These are phyloP conservation scores for Mastacembelus armatus DNA, from an alignment of 2,797 vertebrate genomes.

Conservation along the genomic window DNA sequence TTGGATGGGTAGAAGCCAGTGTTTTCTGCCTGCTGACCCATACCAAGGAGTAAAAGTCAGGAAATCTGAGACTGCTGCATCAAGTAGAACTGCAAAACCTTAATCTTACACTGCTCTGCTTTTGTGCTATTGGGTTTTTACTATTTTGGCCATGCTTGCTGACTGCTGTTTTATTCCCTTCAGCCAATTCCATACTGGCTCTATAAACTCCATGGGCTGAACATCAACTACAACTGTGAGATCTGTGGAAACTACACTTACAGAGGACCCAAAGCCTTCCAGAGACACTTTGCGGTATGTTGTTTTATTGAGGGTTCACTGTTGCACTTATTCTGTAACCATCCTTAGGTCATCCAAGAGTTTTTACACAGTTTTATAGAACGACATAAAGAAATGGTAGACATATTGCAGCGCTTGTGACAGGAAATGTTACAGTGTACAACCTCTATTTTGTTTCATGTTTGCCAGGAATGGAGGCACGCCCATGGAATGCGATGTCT, in stretches of 20 bases:
- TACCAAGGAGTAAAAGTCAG: too few species aligned
- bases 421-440: neutral
- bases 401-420: neutral
- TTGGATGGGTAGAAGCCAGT: too few species aligned
- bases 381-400: neutral
- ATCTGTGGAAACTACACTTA: conserved; percentile 99
- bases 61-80: too few species aligned
- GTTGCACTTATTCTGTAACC: too few species aligned
- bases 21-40: too few species aligned
- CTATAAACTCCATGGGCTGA: conserved; percentile 95
- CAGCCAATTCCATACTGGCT: conserved; percentile 98
- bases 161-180: conserved; percentile 21
- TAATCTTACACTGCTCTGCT: neutral
- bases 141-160: neutral
- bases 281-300: conserved; percentile 95
- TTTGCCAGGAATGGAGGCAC: conserved; percentile 97
- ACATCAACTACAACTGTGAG: conserved; percentile 99
- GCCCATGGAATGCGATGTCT: conserved; percentile 97
- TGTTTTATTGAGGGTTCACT: conserved; percentile 63
- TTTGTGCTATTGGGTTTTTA: neutral
- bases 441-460: conserved; percentile 45
- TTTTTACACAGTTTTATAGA: neutral
- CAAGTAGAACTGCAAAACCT: neutral
- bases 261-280: conserved; percentile 97
- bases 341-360: too few species aligned